Evolutionary conservation across 2,113 vertebrate genomes (phyloP).

Genomic region (Tursiops truncatus): DNA sequence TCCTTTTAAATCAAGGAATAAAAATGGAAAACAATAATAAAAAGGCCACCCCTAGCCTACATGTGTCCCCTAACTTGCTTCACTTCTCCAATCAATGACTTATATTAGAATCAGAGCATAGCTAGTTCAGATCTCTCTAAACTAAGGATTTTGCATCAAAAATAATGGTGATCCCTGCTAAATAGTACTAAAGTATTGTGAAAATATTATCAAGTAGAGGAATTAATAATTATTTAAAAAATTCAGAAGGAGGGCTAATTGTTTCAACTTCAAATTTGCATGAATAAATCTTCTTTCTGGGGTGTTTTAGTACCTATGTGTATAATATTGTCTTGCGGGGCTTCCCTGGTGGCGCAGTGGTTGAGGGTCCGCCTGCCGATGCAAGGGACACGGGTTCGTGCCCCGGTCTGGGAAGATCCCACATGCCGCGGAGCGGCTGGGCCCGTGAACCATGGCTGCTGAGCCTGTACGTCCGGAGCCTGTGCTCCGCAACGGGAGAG

Average conservation of each 20-base stretch:
- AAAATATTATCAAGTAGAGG: neutral
- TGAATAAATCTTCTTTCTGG: neutral
- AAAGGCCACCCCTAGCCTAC: neutral
- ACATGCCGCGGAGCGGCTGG: no score
- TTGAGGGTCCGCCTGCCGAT: no score
- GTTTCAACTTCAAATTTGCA: neutral
- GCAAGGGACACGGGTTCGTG: no score
- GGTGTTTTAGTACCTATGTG: neutral
- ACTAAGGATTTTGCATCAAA: neutral
- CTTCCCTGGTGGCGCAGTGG: no score
- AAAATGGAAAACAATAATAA: neutral
- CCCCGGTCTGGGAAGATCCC: no score
- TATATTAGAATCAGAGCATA: neutral
- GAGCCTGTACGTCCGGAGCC: no score
- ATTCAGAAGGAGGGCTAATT: neutral
- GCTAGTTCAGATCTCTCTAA: neutral
- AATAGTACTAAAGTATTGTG: neutral
- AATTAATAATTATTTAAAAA: neutral
- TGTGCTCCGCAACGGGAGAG: no score
- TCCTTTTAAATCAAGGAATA: neutral
- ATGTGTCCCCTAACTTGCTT: neutral
- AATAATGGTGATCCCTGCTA: neutral
- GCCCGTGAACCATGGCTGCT: no score
- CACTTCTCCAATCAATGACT: neutral
- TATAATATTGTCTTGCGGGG: neutral